These are phyloP conservation scores for Allacma fusca DNA, from an alignment of 2,888 invertebrate genomes.

Conservation along the genomic window DNA sequence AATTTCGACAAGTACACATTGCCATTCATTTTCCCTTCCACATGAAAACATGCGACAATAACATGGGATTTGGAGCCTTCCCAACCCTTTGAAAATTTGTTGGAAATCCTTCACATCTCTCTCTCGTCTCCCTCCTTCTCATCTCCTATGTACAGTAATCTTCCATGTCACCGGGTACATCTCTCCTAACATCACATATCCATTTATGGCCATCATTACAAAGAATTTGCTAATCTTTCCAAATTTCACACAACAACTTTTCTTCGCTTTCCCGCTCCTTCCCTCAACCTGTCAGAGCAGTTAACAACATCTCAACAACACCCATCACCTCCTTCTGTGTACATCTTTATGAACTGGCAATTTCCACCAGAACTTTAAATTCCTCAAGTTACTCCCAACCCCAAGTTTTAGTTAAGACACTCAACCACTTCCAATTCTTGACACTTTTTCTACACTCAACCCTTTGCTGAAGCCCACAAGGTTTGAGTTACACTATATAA, in stretches of 20 bases:
- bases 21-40: constrained; percentile 33
- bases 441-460: too few relatives aligned
- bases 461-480: too few relatives aligned
- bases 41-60: constrained; percentile 34
- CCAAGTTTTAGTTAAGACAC: too few relatives aligned
- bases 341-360: constrained; percentile 3
- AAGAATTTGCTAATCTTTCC: constrained; percentile 12
- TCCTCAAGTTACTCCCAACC: not conserved
- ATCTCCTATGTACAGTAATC: not conserved
- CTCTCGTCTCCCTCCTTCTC: not conserved
- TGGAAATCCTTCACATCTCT: not conserved
- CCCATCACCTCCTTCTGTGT: not conserved
- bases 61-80: constrained; percentile 10
- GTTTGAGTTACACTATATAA: too few relatives aligned
- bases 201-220: constrained; percentile 12
- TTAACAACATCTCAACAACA: not conserved
- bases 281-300: constrained; percentile 3
- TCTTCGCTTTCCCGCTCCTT: not conserved
- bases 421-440: too few relatives aligned
- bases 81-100: not conserved
- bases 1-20: constrained; percentile 39
- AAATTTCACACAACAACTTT: constrained; percentile 1
- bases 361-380: not conserved
- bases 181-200: not conserved
- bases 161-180: too few relatives aligned